A percentile compares a stretch with the other conserved stretches of the same genome.
These are phyloP conservation scores for Chionoecetes opilio DNA, from an alignment of 1,140 invertebrate species.

Conservation along the genomic window DNA sequence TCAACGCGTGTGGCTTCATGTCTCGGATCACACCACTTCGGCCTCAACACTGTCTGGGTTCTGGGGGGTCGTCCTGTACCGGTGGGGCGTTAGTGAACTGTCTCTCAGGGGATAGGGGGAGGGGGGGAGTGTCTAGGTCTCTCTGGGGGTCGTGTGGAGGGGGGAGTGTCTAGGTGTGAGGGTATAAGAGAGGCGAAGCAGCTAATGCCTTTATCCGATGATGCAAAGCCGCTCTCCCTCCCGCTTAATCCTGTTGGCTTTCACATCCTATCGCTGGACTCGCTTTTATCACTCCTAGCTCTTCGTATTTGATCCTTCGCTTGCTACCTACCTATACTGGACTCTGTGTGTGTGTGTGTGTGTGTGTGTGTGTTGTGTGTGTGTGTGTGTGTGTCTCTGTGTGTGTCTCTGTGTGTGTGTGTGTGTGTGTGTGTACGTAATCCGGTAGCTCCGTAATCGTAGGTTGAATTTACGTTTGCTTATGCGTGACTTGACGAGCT, in stretches of 20 bases:
- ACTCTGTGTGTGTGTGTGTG: not conserved
- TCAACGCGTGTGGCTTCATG: not conserved
- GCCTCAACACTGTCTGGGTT: not conserved
- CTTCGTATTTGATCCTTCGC: not conserved
- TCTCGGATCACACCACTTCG: not conserved
- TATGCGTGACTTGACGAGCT: not conserved
- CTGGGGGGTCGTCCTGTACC: not conserved
- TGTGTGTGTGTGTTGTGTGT: not conserved
- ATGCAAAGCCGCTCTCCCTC: slow-evolving; percentile 13
- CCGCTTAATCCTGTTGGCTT: not conserved
- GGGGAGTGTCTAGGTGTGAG: not conserved
- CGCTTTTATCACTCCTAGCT: not conserved
- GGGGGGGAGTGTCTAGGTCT: too few relatives aligned
- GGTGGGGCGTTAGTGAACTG: not conserved
- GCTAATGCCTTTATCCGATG: slow-evolving; percentile 7
- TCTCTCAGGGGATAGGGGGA: not conserved
- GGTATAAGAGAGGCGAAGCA: not conserved
- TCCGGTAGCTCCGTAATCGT: not conserved
- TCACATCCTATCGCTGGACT: not conserved
- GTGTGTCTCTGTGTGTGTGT: not conserved
- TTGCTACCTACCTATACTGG: not conserved
- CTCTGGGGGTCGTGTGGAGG: not conserved
- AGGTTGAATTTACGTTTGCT: not conserved
- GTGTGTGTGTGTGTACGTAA: not conserved
- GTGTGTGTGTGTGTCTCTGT: not conserved